Percentiles rank a stretch among this genome's conserved stretches.
Conservation (phyloP, 2,797 vertebrate genomes). For the Coilia nasus region DNA sequence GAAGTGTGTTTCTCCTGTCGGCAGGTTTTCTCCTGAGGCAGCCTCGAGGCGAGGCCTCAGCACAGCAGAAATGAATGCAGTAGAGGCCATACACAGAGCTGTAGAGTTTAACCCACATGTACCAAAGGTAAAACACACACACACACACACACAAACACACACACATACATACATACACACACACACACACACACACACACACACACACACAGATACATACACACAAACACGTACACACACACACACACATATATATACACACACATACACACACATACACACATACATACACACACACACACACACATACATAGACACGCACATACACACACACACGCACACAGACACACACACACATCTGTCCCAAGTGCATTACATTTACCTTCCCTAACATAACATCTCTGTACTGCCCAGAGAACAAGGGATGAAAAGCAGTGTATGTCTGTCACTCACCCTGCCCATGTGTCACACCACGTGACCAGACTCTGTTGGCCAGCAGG, state of each 20-base stretch:
- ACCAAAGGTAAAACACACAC: conserved; percentile 86
- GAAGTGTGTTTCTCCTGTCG: neutral
- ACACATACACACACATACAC: too few species aligned
- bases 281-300: too few species aligned
- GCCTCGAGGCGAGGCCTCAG: conserved; percentile 96
- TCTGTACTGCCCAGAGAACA: too few species aligned
- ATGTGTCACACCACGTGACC: neutral
- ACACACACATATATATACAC: too few species aligned
- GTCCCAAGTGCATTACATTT: neutral
- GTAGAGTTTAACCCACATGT: conserved; percentile 99
- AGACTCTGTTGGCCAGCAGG: conserved; percentile 64
- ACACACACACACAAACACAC: neutral
- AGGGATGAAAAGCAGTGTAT: too few species aligned
- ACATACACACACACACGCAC: neutral
- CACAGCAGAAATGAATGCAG: conserved; percentile 97
- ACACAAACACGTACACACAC: too few species aligned
- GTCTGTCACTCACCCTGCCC: too few species aligned
- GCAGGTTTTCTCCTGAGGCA: conserved; percentile 96
- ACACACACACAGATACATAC: neutral
- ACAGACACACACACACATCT: neutral
- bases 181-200: neutral
- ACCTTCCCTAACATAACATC: too few species aligned
- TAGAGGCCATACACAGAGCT: conserved; percentile 99
- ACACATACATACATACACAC: neutral
- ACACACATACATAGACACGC: neutral